These are phyloP conservation scores for Capitulum mitella DNA, from an alignment of 2,888 invertebrate species.

Conservation along the genomic window DNA sequence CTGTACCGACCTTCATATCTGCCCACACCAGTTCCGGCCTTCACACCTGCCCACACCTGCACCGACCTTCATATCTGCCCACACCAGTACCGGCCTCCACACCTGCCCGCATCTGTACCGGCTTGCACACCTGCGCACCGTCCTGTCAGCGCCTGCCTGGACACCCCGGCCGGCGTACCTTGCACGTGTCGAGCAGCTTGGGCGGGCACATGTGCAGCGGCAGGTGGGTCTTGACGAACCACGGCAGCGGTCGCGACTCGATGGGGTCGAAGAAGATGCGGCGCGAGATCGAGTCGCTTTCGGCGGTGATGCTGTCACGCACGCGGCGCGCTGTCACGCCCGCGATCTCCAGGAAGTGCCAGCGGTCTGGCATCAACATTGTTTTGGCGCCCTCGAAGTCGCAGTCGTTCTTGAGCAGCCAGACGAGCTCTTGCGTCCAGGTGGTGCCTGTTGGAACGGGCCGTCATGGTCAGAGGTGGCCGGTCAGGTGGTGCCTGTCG, in stretches of 20 bases:
- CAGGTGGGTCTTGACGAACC: conserved; percentile 39
- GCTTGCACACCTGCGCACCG: too few relatives aligned
- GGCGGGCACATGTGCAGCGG: conserved; percentile 36
- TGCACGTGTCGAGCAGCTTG: conserved; percentile 33
- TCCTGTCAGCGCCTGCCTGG: too few relatives aligned
- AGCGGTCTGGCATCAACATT: conserved; percentile 24
- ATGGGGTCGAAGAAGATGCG: not conserved
- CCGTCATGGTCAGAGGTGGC: too few relatives aligned
- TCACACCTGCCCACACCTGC: too few relatives aligned
- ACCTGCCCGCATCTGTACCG: too few relatives aligned
- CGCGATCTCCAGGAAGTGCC: conserved; percentile 22
- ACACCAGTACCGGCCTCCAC: too few relatives aligned
- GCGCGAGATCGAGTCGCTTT: not conserved
- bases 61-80: too few relatives aligned
- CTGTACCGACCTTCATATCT: too few relatives aligned
- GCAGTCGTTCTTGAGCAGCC: conserved; percentile 24
- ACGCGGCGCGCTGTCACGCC: conserved; percentile 11
- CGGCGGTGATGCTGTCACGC: not conserved
- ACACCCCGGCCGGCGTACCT: conserved; percentile 36
- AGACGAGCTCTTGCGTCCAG: conserved; percentile 28
- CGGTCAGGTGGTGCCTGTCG: too few relatives aligned
- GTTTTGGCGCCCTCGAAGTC: conserved; percentile 25
- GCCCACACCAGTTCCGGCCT: too few relatives aligned
- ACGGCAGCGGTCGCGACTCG: conserved; percentile 30
- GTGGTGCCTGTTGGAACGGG: conserved; percentile 30